Evolutionary conservation across 2,888 invertebrate genomes (phyloP).

Genomic region (Chrysomela aeneicollis): DNA sequence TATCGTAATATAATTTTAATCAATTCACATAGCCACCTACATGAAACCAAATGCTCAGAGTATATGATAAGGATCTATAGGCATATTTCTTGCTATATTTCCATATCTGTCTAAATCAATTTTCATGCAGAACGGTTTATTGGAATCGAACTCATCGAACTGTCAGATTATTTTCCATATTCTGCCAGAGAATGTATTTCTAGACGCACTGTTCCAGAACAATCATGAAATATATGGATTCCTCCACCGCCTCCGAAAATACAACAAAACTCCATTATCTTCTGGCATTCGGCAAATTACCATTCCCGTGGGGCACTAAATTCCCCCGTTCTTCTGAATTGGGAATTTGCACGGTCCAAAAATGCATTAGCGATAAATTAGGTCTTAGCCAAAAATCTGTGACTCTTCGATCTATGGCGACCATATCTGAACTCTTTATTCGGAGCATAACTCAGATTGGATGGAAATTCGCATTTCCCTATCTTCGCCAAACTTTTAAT

Average conservation of each 20-base stretch:
- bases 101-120: background rate
- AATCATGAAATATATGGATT: slow-evolving; percentile 27
- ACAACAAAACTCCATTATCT: slow-evolving; percentile 50
- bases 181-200: background rate
- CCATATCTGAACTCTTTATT: slow-evolving; percentile 38
- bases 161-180: background rate
- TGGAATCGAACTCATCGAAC: background rate
- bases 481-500: slow-evolving; percentile 46
- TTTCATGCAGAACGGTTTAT: background rate
- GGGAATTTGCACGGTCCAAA: slow-evolving; percentile 48
- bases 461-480: slow-evolving; percentile 45
- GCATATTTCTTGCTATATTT: background rate
- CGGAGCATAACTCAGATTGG: slow-evolving; percentile 37
- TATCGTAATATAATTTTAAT: no score
- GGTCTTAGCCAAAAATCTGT: slow-evolving; percentile 42
- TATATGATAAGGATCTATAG: background rate
- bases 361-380: slow-evolving; percentile 55
- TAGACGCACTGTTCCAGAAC: slow-evolving; percentile 32
- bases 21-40: no score
- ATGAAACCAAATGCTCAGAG: no score
- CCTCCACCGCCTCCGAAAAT: slow-evolving; percentile 32
- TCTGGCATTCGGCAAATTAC: background rate
- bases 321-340: slow-evolving; percentile 49
- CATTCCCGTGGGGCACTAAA: slow-evolving; percentile 33
- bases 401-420: slow-evolving; percentile 40